These are phyloP conservation scores for Hydropsyche tenuis DNA, from an alignment of 1,140 invertebrate species.

Conservation along the genomic window DNA sequence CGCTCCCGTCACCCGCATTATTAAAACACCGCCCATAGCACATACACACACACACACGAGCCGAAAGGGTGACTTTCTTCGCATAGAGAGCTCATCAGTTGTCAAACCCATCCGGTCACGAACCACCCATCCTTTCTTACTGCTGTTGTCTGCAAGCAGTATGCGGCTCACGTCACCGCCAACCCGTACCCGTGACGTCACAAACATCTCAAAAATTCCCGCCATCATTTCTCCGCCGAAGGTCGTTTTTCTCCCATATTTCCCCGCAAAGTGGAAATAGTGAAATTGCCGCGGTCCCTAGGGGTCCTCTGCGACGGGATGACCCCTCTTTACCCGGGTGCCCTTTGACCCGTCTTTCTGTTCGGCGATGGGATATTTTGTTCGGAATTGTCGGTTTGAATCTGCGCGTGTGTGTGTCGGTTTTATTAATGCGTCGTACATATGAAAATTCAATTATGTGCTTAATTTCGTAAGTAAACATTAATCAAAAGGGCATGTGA, in stretches of 20 bases:
- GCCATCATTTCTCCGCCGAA: background rate
- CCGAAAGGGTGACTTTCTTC: conserved; percentile 24
- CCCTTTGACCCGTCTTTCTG: no score
- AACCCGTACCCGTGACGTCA: conserved; percentile 25
- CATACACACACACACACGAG: no score
- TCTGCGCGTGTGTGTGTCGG: no score
- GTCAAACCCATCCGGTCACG: conserved; percentile 34
- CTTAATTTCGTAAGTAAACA: conserved; percentile 18
- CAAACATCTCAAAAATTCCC: conserved; percentile 30
- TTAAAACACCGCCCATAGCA: conserved; percentile 14
- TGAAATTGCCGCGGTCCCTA: background rate
- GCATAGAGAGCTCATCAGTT: conserved; percentile 29
- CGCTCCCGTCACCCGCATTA: conserved; percentile 4
- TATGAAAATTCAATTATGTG: conserved; percentile 16
- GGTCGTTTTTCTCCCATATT: background rate
- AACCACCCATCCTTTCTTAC: background rate
- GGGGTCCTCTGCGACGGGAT: no score
- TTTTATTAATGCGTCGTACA: background rate
- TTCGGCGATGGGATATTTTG: no score
- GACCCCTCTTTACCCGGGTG: no score
- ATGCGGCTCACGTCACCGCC: conserved; percentile 35
- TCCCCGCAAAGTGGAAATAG: conserved; percentile 16
- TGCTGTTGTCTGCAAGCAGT: background rate
- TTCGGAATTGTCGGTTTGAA: no score
- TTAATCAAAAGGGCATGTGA: conserved; percentile 17